Base-by-base conservation (phyloP, 2,888 invertebrate species). In the Amiota communis region DNA sequence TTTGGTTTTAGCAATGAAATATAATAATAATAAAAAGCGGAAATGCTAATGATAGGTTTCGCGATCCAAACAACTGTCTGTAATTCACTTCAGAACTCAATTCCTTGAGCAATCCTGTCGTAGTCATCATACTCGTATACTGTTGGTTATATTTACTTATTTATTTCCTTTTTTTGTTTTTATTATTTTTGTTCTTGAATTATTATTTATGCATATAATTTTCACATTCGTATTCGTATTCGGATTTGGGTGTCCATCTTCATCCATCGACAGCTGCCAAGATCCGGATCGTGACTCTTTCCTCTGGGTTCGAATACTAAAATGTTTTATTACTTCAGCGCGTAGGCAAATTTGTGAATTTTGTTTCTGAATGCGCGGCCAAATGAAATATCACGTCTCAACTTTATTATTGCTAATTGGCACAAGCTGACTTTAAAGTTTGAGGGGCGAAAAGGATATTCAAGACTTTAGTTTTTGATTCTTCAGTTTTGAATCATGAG, bases 31-130 rank as follows among this genome's bases (percentile, higher is more conserved):
- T 88, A 89, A 89, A 89, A 88, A 88, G 88, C 89, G 88, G 88
- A 88, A 88, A 88, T 89, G 84, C 88, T 89, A 88, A 88, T 88
- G 88, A 88, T 89, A 88, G 88, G 89, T 87, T 87, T 82, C 78
- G 77, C 61, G 15, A 36, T 49, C 56, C 53, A 61, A 48, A 68
- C 63, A 20, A 59, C 59, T 59, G 17, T 15, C 17, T 59, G n/a
- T 36, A 59, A 12, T 64, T 48, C 64, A 56, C 70, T 61, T 53
- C 63, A 23, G 6, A 20, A 68, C 36, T 63, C 69, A 47, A 72
- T 76, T 70, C 74, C 75, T 79, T 79, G 80, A 77, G 77, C 81
- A 74, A 74, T 71, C 23, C 49, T 13, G 36, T 36, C 46, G 36
- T 17, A 17, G n/a, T 49, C 59, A 51, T 49, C 46, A 57, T 76